Base-by-base conservation (phyloP, 2,113 vertebrate genomes). In the Notarius lentiginosus region DNA sequence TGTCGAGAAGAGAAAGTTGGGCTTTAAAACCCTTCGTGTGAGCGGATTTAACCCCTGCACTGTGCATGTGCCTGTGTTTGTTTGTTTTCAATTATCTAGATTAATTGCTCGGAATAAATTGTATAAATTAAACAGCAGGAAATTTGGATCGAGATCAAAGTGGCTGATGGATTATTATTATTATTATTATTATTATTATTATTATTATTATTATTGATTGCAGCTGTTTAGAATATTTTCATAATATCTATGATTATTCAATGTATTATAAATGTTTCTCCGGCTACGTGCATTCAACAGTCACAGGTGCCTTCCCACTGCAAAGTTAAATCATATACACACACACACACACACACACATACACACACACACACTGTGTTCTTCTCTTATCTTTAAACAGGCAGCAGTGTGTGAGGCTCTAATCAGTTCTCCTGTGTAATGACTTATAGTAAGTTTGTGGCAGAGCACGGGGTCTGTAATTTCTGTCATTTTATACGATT, bases 71-170 rank as follows among this genome's bases (percentile, higher is more conserved):
- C 30, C 0, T 12, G 55, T 92, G 93, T 70, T 47, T 22, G 9
- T 73, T 18, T 41, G 22, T 92, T 93, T 94, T 95, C 92, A 94
- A 94, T 94, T 94, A 94, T 91, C 91, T 90, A 94, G 92, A 94
- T 95, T 93, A 93, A 93, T 92, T 92, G 89, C 90, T 80, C 92
- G 90, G 91, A 90, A 92, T 60, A 91, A 72, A 90, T 89, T 79
- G 92, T 92, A 93, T 7, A 11, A 53, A 7, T 53, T 4, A 41
- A 41, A 41, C 91, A 83, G 79, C 60, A 81, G 81, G 76, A 5
- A 79, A 87, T 68, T 70, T 77, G 53, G 81, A 82, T 82, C 51
- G 86, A 87, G 81, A 89, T 86, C 84, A 81, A 63, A 80, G 73
- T 80, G 68, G 41, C 11, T 80, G 47, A 73, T 84, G 27, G 14